Base-by-base conservation (phyloP, 2,888 invertebrate species). In the Cybosia mesomella region DNA sequence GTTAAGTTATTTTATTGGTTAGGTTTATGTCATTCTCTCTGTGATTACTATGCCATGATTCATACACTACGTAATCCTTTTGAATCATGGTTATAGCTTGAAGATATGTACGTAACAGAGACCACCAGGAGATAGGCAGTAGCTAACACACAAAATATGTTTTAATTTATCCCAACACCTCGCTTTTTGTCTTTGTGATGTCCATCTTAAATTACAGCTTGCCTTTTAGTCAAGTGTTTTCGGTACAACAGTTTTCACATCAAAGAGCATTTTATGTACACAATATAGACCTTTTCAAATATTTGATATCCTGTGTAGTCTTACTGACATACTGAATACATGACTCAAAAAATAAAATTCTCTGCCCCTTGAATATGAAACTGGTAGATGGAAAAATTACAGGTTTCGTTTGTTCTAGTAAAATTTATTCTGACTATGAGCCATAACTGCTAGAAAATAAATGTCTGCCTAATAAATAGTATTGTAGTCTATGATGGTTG, bases 1-100 rank as follows among this genome's bases (percentile, higher is more conserved):
- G 62, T 73, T 67, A 21, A 58, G 39, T 60, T 36, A 22, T 43
- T 73, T 69, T 67, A 69, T 70, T 71, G 60, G 64, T 62, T 63
- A 39, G 58, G 66, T 62, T 66, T 21, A 21, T 24, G 43, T 24
- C 21, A 64, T 13, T 8, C 34, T 10, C 28, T 28, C 11, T 39
- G 39, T 18, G 24, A 24, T 59, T 59, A 10, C 18, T 18, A 32
- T n/a, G 7, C 11, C n/a, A n/a, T 43, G 43, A 61, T 61, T 61
- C 59, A 61, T 15, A 49, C 5, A 1, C 10, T 28, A 59, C 43
- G 60, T 49, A 28, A 60, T 60, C 10, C 7, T 24, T 22, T 22
- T 59, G 13, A 21, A 59, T 11, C 1, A 18, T 39, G 5, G 18
- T 18, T 18, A 43, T 43, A 18, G 43, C 39, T 39, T 39, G 39